Conservation (phyloP, 1,140 invertebrate genomes). For the Drosophila funebris region DNA sequence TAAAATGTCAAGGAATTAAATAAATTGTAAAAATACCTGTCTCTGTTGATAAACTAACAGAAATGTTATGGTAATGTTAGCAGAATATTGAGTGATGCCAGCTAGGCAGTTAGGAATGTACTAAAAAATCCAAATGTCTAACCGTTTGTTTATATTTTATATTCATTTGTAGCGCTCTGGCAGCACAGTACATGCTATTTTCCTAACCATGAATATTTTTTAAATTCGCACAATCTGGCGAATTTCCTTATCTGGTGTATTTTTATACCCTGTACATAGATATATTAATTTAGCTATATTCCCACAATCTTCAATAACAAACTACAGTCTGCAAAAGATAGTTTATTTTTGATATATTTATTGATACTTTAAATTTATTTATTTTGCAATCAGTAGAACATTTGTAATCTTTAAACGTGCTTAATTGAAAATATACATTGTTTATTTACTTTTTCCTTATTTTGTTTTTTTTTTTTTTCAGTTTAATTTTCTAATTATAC, state of each 20-base stretch:
- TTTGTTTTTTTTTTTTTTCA: constrained; percentile 18
- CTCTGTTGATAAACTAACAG: constrained; percentile 17
- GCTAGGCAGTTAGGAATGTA: too few species aligned
- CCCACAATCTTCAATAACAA: too few species aligned
- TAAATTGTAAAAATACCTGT: constrained; percentile 19
- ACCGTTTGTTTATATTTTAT: too few species aligned
- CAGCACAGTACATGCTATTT: too few species aligned
- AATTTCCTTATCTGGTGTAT: too few species aligned
- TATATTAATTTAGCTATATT: too few species aligned
- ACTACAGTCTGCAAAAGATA: too few species aligned
- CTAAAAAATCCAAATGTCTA: too few species aligned
- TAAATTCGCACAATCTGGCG: too few species aligned
- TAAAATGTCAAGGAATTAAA: not conserved
- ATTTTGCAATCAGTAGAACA: constrained; percentile 68
- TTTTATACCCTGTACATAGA: too few species aligned
- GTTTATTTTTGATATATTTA: constrained; percentile 47
- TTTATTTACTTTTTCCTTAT: constrained; percentile 26
- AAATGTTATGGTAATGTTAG: constrained; percentile 8
- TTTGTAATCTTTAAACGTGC: constrained; percentile 73
- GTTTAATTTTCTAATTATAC: constrained; percentile 72
- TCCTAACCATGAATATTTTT: too few species aligned
- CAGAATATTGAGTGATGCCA: constrained; percentile 1
- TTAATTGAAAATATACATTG: constrained; percentile 77
- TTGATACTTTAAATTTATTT: constrained; percentile 60
- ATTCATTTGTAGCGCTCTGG: too few species aligned